Conservation (phyloP, 2,797 vertebrate species). For the Syngnathus rostellatus region DNA sequence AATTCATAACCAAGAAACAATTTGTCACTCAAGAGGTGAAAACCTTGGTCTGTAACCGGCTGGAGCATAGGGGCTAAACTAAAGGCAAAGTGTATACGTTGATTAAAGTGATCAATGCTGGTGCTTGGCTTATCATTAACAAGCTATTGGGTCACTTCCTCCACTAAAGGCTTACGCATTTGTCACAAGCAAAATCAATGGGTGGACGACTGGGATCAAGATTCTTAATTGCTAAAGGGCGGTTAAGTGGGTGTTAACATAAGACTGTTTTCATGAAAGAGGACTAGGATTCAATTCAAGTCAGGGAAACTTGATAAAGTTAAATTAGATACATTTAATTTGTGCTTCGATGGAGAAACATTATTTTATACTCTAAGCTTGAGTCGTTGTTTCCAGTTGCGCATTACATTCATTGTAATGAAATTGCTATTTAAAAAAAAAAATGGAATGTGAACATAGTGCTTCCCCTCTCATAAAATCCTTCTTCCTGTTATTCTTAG, state of each 20-base stretch:
- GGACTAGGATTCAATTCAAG: not conserved
- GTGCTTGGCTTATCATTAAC: too few species aligned
- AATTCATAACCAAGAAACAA: too few species aligned
- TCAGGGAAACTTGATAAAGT: not conserved
- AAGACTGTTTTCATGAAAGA: too few species aligned
- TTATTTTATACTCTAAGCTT: not conserved
- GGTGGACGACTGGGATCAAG: too few species aligned
- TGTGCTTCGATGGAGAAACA: not conserved
- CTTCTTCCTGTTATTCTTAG: not conserved
- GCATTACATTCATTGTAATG: not conserved
- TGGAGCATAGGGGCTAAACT: too few species aligned
- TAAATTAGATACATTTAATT: not conserved
- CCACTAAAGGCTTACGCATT: too few species aligned
- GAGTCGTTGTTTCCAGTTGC: not conserved
- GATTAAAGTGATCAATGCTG: not conserved
- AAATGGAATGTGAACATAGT: not conserved
- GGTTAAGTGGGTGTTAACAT: too few species aligned
- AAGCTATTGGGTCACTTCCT: too few species aligned
- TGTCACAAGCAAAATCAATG: too few species aligned
- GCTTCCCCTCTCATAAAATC: not conserved
- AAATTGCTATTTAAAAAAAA: not conserved
- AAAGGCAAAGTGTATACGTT: not conserved
- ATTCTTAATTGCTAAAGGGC: too few species aligned
- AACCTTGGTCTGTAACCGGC: too few species aligned
- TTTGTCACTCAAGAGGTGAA: too few species aligned